A percentile compares a stretch with the other conserved stretches of the same genome.
Conservation (phyloP, 1,140 invertebrate species). For the Ostrea denselamellosa region DNA sequence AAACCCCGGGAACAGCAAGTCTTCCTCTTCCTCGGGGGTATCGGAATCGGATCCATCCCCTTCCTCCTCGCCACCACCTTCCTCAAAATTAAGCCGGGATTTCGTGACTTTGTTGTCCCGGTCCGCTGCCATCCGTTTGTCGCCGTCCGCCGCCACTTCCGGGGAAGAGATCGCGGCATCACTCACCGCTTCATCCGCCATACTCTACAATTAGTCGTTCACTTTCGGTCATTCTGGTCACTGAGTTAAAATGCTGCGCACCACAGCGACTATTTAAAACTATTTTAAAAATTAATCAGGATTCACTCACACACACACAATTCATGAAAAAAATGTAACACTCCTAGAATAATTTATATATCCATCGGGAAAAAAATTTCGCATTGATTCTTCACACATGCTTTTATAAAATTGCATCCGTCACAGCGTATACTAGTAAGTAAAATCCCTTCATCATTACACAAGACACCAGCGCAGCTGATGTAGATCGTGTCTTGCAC, state of each 20-base stretch:
- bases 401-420: constrained; percentile 35
- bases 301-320: constrained; percentile 4
- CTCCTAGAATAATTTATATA: constrained; percentile 1
- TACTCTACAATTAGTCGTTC: constrained; percentile 27
- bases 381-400: constrained; percentile 27
- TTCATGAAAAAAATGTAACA: background rate
- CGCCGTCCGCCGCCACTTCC: constrained; percentile 23
- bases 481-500: constrained; percentile 17
- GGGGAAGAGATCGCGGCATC: constrained; percentile 30
- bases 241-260: constrained; percentile 12
- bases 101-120: background rate
- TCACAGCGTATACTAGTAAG: constrained; percentile 30
- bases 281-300: background rate
- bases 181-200: constrained; percentile 23
- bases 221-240: constrained; percentile 16
- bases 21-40: constrained; percentile 69
- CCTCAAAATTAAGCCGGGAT: background rate
- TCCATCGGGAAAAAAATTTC: constrained; percentile 6
- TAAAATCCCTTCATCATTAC: constrained; percentile 38
- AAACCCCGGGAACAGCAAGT: constrained; percentile 93
- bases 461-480: constrained; percentile 29
- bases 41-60: constrained; percentile 60
- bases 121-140: background rate
- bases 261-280: background rate
- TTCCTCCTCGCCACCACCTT: constrained; percentile 40